These are phyloP conservation scores for rat (Rattus norvegicus) DNA, from an alignment of 2,113 vertebrate species.

Conservation along the genomic window GRCr8 NC_086025.1:65433501-65434000, in stretches of 20 bases:
- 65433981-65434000: not conserved
- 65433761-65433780: no score
- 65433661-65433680: slow-evolving; percentile 89
- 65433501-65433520: slow-evolving; percentile 84
- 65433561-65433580: fast-evolving
- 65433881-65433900: not conserved
- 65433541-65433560: slow-evolving; percentile 69
- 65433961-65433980: not conserved
- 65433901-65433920: not conserved
- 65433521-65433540: slow-evolving; percentile 84
- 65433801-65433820: not conserved
- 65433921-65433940: slow-evolving; percentile 27
- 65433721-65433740: not conserved
- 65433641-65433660: slow-evolving; percentile 90
- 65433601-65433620: slow-evolving; percentile 73
- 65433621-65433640: slow-evolving; percentile 85
- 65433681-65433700: slow-evolving; percentile 88
- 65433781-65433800: no score
- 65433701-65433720: slow-evolving; percentile 84
- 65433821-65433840: not conserved
- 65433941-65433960: not conserved
- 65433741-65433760: not conserved
- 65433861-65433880: not conserved
- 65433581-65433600: not conserved
- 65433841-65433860: not conserved